These are phyloP conservation scores for Enteromius radiatus DNA, from an alignment of 2,797 vertebrate genomes.

Conservation along the genomic window DNA sequence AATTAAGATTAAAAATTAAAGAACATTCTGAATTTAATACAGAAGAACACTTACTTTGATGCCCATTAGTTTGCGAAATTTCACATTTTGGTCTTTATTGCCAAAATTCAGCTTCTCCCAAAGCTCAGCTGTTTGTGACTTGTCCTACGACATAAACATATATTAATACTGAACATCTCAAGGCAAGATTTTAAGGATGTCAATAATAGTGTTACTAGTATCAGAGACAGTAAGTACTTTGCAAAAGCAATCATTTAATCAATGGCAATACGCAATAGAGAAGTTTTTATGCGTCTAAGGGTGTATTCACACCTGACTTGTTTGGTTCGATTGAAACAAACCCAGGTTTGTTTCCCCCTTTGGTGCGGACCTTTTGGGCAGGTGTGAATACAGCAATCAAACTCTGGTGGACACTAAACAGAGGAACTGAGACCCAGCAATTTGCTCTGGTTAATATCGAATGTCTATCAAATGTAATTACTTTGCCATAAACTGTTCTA, in stretches of 20 bases:
- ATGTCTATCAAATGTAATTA: neutral
- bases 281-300: too few relatives aligned
- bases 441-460: too few relatives aligned
- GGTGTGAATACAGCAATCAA: too few relatives aligned
- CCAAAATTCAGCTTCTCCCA: conserved; percentile 99
- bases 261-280: too few relatives aligned
- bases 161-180: neutral
- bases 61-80: conserved; percentile 98
- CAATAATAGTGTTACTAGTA: neutral
- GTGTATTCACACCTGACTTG: too few relatives aligned
- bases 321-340: too few relatives aligned
- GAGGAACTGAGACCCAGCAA: too few relatives aligned
- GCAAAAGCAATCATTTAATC: too few relatives aligned
- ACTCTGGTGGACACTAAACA: too few relatives aligned
- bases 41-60: conserved; percentile 88
- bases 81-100: conserved; percentile 99
- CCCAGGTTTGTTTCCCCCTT: too few relatives aligned
- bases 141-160: conserved; percentile 80
- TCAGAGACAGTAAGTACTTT: neutral
- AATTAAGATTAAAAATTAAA: conserved; percentile 34
- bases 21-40: neutral
- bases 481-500: neutral
- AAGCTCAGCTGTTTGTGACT: conserved; percentile 95
- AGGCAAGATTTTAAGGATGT: neutral
- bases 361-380: too few relatives aligned